Evolutionary conservation across 2,797 vertebrate species (phyloP), one percentile per base, ranked within the genome.

Genomic region (Melopsittacus undulatus): DNA sequence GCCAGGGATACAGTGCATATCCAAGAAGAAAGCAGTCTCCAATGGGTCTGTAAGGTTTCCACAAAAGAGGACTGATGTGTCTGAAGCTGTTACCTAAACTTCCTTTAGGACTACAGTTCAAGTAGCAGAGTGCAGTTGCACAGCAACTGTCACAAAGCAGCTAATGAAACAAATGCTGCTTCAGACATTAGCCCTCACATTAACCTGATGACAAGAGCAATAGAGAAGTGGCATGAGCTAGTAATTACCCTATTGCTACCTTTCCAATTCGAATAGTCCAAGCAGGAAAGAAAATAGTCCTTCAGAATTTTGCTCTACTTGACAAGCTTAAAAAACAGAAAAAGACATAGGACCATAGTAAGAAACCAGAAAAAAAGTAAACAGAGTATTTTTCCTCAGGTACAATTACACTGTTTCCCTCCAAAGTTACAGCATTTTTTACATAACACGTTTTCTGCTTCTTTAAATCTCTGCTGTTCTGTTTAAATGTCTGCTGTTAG

Each of bases 1-100:
- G 2, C 27, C 16, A 20, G 0, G 9, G 36, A 26, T n/a, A 40
- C 0, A 4, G 26, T 38, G 21, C 5, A 12, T 26, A 19, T 15
- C 32, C 11, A 1, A 48, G 54, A 34, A 49, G 30, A 82, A 72
- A 68, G 26, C 21, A 62, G 3, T 9, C 43, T 77, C 36, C 56
- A 70, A n/a, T 4, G 34, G 29, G 6, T 56, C 49, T 54, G 27
- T 38, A 68, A 62, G 32, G 7, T 54, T 78, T 78, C 40, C 38
- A 79, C 40, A 64, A 26, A 64, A 90, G 70, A 56, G 2, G 2
- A 54, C 1, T 13, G 22, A 66, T 29, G 40, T 22, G 8, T 40
- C 54, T 43, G 46, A 56, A 62, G 7, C n/a, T 80, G 66, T 72
- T 38, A 64, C 46, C 59, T 29, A 12, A 48, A 24, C 34, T 72